Percentiles rank a stretch among this genome's conserved stretches.
These are phyloP conservation scores for Acanthisitta chloris DNA, from an alignment of 2,113 vertebrate genomes.

Conservation along the genomic window DNA sequence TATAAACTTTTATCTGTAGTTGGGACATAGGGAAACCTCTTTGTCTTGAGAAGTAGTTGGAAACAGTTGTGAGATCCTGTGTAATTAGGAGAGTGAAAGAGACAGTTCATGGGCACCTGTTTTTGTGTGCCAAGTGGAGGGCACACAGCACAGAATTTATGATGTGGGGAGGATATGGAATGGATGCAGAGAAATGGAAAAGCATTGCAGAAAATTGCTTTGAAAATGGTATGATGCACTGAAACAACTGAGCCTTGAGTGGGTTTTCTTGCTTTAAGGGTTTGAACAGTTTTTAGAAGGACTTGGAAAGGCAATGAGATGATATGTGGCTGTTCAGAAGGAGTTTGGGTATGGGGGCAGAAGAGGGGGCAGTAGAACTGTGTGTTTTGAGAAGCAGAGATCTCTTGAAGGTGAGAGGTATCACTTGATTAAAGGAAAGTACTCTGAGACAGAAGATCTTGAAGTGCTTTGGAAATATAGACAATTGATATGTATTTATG, in stretches of 20 bases:
- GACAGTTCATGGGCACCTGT: background rate
- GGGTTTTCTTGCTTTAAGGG: background rate
- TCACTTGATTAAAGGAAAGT: background rate
- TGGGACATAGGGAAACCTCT: background rate
- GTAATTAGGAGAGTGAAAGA: background rate
- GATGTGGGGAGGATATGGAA: background rate
- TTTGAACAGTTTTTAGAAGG: background rate
- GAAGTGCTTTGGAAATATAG: background rate
- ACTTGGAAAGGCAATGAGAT: background rate
- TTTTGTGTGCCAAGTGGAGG: background rate
- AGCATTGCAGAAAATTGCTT: background rate
- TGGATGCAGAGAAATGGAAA: background rate
- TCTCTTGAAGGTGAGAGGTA: background rate
- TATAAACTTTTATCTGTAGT: background rate
- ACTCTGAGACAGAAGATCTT: background rate
- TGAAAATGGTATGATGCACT: background rate
- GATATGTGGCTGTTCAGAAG: background rate
- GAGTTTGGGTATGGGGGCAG: background rate
- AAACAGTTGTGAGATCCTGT: background rate
- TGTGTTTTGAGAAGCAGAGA: background rate
- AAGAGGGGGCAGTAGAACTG: background rate
- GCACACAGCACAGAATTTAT: background rate
- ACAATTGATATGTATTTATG: background rate
- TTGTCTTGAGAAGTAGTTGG: background rate
- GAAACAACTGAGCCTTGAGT: background rate